Conservation (phyloP, 2,113 vertebrate species). For the Cyphomyrus plagiostoma region DNA sequence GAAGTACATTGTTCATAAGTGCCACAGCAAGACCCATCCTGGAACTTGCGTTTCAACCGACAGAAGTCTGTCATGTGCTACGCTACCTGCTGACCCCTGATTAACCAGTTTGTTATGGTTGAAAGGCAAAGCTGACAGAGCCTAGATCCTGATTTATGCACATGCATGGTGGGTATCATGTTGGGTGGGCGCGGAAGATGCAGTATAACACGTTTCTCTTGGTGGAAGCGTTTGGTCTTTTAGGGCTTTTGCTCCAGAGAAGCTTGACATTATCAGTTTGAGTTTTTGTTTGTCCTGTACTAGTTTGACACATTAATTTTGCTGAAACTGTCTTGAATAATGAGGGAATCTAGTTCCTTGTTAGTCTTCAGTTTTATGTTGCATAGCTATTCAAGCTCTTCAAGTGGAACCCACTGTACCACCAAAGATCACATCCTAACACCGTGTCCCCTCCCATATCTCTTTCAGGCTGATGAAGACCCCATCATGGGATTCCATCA, state of each 20-base stretch:
- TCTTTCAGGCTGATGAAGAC: constrained; percentile 80
- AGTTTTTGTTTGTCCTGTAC: background rate
- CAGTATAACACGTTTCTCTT: background rate
- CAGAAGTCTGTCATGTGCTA: background rate
- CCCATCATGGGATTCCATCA: constrained; percentile 91
- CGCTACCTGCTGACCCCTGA: background rate
- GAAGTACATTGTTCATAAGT: background rate
- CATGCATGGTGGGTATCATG: background rate
- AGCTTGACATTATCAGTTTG: background rate
- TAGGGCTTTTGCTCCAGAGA: background rate
- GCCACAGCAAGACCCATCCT: background rate
- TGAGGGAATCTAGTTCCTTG: background rate
- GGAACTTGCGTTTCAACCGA: background rate
- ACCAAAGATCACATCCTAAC: background rate
- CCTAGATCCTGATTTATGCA: background rate
- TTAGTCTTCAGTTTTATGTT: background rate
- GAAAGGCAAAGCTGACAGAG: background rate
- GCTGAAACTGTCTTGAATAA: background rate
- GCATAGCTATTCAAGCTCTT: background rate
- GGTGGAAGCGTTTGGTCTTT: background rate
- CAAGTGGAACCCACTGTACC: background rate
- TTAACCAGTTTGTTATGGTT: background rate
- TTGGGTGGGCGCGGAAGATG: background rate
- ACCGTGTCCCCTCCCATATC: background rate
- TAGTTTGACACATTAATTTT: background rate